Evolutionary conservation across 2,113 vertebrate genomes (phyloP).

Genomic region (Camelus dromedarius): DNA sequence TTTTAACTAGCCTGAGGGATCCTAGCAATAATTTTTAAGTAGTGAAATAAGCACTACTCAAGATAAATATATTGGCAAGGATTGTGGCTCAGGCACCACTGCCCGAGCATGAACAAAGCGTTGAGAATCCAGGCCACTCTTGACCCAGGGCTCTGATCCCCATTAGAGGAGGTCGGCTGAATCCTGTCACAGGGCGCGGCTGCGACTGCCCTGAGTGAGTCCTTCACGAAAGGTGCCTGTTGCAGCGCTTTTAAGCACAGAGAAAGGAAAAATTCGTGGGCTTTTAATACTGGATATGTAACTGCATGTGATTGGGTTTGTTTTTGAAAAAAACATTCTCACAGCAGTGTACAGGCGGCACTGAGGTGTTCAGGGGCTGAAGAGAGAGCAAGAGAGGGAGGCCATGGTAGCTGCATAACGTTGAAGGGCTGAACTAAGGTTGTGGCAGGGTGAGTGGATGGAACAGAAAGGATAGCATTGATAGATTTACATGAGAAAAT

Average conservation of each 20-base stretch:
- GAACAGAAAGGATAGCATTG: not conserved
- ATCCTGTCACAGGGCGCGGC: not conserved
- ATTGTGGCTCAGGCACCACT: not conserved
- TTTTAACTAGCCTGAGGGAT: constrained; percentile 57
- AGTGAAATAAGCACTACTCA: constrained; percentile 44
- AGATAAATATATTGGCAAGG: constrained; percentile 13
- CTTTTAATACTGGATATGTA: not conserved
- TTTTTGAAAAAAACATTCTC: not conserved
- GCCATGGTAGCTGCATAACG: fast-evolving
- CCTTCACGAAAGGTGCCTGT: not conserved
- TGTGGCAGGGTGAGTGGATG: not conserved
- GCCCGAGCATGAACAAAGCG: not conserved
- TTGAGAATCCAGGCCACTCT: not conserved
- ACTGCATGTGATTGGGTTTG: not conserved
- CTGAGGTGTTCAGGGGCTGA: not conserved
- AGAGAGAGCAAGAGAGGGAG: not conserved
- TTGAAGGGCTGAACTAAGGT: not conserved
- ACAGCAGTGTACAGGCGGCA: not conserved
- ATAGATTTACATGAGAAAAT: not conserved
- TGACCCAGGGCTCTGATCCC: not conserved
- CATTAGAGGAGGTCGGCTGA: not conserved
- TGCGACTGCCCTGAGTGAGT: not conserved
- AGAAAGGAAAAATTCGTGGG: not conserved
- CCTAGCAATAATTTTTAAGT: constrained; percentile 64
- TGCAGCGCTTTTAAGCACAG: not conserved